Percentiles rank a stretch among this genome's conserved stretches.
Evolutionary conservation across 1,140 invertebrate species (phyloP).

Genomic region (Anoplophora glabripennis): DNA sequence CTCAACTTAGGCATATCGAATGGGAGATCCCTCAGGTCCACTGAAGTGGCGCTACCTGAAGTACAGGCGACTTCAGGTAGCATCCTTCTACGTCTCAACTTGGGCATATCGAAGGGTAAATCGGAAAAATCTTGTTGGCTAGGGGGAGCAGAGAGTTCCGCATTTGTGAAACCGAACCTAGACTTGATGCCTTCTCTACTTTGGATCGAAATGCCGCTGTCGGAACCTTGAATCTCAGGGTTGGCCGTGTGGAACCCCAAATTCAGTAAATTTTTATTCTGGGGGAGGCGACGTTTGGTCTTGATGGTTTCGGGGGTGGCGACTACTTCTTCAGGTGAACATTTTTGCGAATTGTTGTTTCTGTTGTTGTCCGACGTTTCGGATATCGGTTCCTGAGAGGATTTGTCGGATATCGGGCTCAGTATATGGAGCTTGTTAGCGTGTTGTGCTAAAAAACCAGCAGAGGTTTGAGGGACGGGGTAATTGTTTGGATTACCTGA

Average conservation of each 20-base stretch:
- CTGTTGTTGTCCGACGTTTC: conserved; percentile 75
- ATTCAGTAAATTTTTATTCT: conserved; percentile 75
- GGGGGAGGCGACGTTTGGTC: conserved; percentile 62
- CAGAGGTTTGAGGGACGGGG: conserved; percentile 59
- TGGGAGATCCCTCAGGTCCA: conserved; percentile 74
- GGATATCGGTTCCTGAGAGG: conserved; percentile 78
- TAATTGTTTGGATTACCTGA: conserved; percentile 49
- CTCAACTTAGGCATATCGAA: conserved; percentile 88
- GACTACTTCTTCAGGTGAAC: conserved; percentile 56
- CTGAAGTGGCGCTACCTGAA: conserved; percentile 67
- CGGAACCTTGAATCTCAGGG: conserved; percentile 76
- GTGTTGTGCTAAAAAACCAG: conserved; percentile 57
- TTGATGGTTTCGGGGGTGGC: conserved; percentile 52
- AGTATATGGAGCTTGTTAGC: conserved; percentile 76
- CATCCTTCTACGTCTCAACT: conserved; percentile 68
- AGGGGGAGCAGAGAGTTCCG: conserved; percentile 37
- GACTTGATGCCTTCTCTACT: conserved; percentile 71
- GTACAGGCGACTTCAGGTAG: conserved; percentile 62
- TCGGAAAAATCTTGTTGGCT: conserved; percentile 62
- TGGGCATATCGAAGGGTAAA: conserved; percentile 88
- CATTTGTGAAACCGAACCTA: conserved; percentile 51
- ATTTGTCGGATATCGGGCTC: conserved; percentile 86
- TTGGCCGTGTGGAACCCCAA: conserved; percentile 63
- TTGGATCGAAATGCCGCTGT: conserved; percentile 82
- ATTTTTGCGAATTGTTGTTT: conserved; percentile 73